A percentile compares a stretch with the other conserved stretches of the same genome.
Evolutionary conservation across 2,113 vertebrate genomes (phyloP).

Genomic region (Mustela lutreola): DNA sequence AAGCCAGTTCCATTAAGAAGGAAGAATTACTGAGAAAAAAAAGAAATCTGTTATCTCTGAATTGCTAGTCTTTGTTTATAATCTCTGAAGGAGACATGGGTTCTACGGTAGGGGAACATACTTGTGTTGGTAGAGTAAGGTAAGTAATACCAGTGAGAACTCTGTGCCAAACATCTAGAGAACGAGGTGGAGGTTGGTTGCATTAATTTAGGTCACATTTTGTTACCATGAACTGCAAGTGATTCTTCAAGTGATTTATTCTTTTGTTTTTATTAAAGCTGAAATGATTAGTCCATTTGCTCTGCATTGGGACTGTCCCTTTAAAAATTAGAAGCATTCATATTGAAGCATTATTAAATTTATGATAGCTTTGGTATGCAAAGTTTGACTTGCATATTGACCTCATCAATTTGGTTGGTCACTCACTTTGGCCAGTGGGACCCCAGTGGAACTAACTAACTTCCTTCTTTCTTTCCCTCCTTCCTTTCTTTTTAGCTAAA

Average conservation of each 20-base stretch:
- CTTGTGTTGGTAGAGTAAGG: neutral
- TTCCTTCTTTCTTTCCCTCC: neutral
- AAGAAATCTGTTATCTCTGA: neutral
- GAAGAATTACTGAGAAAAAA: neutral
- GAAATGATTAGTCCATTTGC: constrained; percentile 12
- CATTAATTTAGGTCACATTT: neutral
- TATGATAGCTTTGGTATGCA: neutral
- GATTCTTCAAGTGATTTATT: constrained; percentile 17
- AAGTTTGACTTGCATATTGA: neutral
- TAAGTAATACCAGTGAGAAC: neutral
- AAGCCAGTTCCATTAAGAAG: neutral
- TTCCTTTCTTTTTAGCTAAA: neutral
- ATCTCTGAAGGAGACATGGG: neutral
- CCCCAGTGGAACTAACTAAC: neutral
- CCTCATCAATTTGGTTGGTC: neutral
- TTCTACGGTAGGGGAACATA: neutral
- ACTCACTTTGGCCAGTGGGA: neutral
- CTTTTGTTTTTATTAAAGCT: constrained; percentile 34
- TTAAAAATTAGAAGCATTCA: constrained; percentile 14
- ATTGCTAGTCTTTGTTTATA: constrained; percentile 15
- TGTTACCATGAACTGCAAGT: neutral
- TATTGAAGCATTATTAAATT: neutral
- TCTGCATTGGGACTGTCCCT: neutral
- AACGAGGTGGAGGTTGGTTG: neutral
- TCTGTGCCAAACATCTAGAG: neutral